Evolutionary conservation across 2,113 vertebrate species (phyloP), one percentile per base, ranked within the genome.

Genomic region (Amphiprion ocellaris): DNA sequence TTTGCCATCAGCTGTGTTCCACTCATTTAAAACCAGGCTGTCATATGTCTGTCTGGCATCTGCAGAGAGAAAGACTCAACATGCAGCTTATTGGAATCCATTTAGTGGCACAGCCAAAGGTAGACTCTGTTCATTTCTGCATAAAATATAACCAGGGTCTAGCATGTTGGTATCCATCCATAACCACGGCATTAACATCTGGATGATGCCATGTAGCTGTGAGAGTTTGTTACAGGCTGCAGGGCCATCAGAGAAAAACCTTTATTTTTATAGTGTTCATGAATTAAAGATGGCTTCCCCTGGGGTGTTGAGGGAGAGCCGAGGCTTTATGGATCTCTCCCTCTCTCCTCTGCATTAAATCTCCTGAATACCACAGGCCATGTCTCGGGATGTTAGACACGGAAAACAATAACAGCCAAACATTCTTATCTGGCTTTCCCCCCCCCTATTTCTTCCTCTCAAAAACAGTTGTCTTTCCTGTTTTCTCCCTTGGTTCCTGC

Each of bases 181-280:
- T 78, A 84, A 88, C 61, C 61, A 61, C 44, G 1, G 64, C 79
- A 60, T 67, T 74, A 83, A 86, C 90, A 92, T 92, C 85, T 92
- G 90, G 79, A 69, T 37, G 5, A n/a, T 77, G 72, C 81, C 71
- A 77, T 80, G 83, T 73, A 85, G 86, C 77, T 75, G 37, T 73
- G 84, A 85, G 87, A 91, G 81, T 90, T 70, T 91, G 91, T 92
- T 90, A 82, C 89, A 89, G 86, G 88, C 91, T 92, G 82, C 82
- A 78, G 86, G 90, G 90, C 87, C 86, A 91, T 89, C 68, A 84
- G 79, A 79, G 71, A 58, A 83, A 92, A 93, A 94, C 81, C 90
- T 92, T 92, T 91, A 93, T 92, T 94, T 93, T 93, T 92, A 93
- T 90, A 91, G 90, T 79, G 70, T 86, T 92, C 85, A 94, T 94